phyloP scores from a whole-genome alignment of 2,888 invertebrate species.

The Epirrhoe tristata region DNA sequence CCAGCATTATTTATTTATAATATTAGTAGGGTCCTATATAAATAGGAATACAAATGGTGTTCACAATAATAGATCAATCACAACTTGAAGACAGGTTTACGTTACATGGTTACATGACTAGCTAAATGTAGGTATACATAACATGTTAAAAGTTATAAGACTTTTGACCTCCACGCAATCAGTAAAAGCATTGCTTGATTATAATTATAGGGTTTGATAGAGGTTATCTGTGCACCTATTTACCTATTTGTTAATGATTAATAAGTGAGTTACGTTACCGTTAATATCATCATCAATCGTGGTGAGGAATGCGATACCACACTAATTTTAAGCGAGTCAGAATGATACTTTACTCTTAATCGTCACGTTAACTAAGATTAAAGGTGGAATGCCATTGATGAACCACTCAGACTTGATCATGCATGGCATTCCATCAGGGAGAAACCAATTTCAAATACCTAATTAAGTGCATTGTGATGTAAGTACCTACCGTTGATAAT shows the following conservation, averaged over 20 bases:
- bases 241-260: neutral
- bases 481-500: neutral
- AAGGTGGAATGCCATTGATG: neutral
- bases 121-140: neutral
- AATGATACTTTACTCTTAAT: neutral
- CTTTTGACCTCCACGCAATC: constrained; percentile 29
- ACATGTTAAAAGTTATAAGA: constrained; percentile 19
- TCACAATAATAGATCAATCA: constrained; percentile 1
- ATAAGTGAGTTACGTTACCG: neutral
- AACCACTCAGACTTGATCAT: constrained; percentile 1
- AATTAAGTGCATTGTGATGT: neutral
- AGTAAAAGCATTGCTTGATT: constrained; percentile 13
- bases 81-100: neutral
- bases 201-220: constrained; percentile 11
- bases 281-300: neutral
- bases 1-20: no score
- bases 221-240: constrained; percentile 2
- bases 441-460: neutral
- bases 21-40: neutral
- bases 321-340: no score
- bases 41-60: neutral
- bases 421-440: neutral
- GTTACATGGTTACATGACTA: neutral
- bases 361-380: neutral
- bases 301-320: no score